phyloP scores from a whole-genome alignment of 1,140 invertebrate genomes.

The Gryllus bimaculatus region DNA sequence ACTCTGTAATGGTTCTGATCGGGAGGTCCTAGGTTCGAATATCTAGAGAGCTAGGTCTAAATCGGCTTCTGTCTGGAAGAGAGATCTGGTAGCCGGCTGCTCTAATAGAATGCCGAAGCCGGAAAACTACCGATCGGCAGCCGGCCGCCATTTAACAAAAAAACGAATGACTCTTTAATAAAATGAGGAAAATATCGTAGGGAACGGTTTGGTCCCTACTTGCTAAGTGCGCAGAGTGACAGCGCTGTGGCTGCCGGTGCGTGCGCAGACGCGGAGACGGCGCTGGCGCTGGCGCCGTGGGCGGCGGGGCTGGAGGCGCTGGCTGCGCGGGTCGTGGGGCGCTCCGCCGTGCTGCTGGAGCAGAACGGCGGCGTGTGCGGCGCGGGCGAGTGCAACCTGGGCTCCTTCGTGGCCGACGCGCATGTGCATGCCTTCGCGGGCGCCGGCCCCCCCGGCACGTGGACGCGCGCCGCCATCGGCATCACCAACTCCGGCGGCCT shows the following conservation, averaged over 20 bases:
- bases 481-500: conserved; percentile 62
- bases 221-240: too few species aligned
- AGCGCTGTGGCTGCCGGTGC: not conserved
- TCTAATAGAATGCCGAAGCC: too few species aligned
- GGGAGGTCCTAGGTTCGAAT: conserved; percentile 40
- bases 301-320: conserved; percentile 44
- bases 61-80: too few species aligned
- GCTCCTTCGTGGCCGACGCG: conserved; percentile 63
- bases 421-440: conserved; percentile 47
- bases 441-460: conserved; percentile 34
- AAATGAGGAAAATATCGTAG: too few species aligned
- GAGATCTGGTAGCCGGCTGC: too few species aligned
- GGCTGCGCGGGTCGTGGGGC: conserved; percentile 46
- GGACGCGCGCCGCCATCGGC: conserved; percentile 59
- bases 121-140: too few species aligned
- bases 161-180: too few species aligned
- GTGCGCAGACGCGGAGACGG: conserved; percentile 39
- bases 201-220: too few species aligned
- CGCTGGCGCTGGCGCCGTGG: conserved; percentile 50
- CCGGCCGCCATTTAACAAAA: too few species aligned
- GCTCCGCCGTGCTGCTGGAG: conserved; percentile 44
- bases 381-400: conserved; percentile 59
- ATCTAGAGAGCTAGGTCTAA: too few species aligned
- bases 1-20: too few species aligned
- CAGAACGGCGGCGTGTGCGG: conserved; percentile 35